These are phyloP conservation scores for Stomatorhinus walkeri DNA, from an alignment of 2,797 vertebrate species.

Conservation along the genomic window DNA sequence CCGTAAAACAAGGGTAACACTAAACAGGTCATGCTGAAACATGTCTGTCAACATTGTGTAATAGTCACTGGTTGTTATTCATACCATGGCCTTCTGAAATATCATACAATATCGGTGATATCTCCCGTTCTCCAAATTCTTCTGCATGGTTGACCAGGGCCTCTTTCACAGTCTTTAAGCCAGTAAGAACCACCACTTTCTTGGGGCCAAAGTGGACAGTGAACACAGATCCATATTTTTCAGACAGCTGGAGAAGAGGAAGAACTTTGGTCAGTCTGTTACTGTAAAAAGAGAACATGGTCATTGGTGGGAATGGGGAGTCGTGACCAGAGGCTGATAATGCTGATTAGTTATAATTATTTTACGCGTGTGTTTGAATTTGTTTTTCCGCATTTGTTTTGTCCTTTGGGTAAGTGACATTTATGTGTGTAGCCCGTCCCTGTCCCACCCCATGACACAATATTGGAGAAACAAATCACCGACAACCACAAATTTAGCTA, in stretches of 20 bases:
- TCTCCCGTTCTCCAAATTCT: slow-evolving; percentile 52
- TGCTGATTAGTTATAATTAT: background rate
- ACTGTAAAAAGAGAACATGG: too few species aligned
- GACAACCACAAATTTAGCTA: background rate
- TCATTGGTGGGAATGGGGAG: too few species aligned
- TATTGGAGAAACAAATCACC: background rate
- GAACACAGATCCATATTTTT: slow-evolving; percentile 53
- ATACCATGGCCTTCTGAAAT: slow-evolving; percentile 46
- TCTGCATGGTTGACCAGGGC: slow-evolving; percentile 50
- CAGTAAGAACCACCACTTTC: slow-evolving; percentile 56
- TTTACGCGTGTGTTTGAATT: too few species aligned
- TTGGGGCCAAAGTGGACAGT: slow-evolving; percentile 47
- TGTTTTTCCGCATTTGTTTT: background rate
- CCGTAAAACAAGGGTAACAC: background rate
- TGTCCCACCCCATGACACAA: background rate
- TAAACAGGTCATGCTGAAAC: background rate
- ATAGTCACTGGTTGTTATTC: background rate
- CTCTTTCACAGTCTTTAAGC: slow-evolving; percentile 53
- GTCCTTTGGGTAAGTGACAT: background rate
- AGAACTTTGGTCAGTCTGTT: too few species aligned
- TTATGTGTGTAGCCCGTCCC: background rate
- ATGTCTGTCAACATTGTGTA: background rate
- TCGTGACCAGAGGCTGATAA: background rate
- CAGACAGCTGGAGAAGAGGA: slow-evolving; percentile 45
- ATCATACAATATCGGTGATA: slow-evolving; percentile 39